Percentiles rank a stretch among this genome's conserved stretches.
Conservation (phyloP, 2,888 invertebrate genomes). For the Gymnoscelis rufifasciata region DNA sequence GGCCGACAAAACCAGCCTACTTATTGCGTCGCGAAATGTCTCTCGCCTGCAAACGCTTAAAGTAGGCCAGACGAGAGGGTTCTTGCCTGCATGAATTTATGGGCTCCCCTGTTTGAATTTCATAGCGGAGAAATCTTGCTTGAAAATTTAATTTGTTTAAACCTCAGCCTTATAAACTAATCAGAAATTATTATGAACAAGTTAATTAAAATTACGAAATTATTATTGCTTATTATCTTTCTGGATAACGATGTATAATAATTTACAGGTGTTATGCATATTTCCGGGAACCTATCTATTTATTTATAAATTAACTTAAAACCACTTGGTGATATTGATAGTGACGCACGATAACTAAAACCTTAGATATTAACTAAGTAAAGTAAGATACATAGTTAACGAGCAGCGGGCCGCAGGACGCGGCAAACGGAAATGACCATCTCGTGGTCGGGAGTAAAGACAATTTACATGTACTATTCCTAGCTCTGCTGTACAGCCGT, state of each 20-base stretch:
- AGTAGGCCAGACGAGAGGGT: conserved; percentile 49
- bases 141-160: conserved; percentile 33
- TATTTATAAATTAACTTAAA: too few relatives aligned
- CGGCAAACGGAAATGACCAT: conserved; percentile 59
- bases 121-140: conserved; percentile 39
- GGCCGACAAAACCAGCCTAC: conserved; percentile 56
- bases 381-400: conserved; percentile 34
- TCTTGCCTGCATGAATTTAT: conserved; percentile 50
- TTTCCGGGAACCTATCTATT: too few relatives aligned
- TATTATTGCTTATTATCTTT: too few relatives aligned
- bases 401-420: conserved; percentile 44
- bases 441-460: conserved; percentile 45
- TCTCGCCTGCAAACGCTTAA: conserved; percentile 46
- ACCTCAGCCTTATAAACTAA: conserved; percentile 26
- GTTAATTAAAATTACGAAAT: too few relatives aligned
- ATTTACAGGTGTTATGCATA: too few relatives aligned
- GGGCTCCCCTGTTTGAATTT: conserved; percentile 49
- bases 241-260: conserved; percentile 3
- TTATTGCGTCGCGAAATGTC: conserved; percentile 65
- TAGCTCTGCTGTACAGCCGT: conserved; percentile 36
- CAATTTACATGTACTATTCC: conserved; percentile 42
- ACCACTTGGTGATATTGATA: too few relatives aligned
- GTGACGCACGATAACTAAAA: too few relatives aligned
- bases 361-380: too few relatives aligned
- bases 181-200: conserved; percentile 5